A percentile compares a stretch with the other conserved stretches of the same genome.
Conservation (phyloP, 2,888 invertebrate species). For the Latheticus oryzae region DNA sequence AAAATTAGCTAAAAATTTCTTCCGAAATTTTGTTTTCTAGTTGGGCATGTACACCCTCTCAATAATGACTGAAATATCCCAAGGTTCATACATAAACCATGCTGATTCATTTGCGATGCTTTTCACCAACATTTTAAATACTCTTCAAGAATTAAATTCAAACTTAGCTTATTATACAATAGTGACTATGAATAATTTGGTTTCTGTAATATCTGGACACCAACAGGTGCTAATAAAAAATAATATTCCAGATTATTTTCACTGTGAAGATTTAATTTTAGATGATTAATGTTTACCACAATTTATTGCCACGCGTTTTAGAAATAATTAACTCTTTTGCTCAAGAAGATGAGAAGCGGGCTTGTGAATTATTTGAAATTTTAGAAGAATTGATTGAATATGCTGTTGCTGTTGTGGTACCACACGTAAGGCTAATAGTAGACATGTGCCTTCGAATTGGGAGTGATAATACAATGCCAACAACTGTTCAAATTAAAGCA, state of each 20-base stretch:
- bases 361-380: conserved; percentile 73
- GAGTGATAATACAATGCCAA: conserved; percentile 69
- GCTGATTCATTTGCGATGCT: conserved; percentile 70
- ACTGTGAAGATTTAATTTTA: conserved; percentile 51
- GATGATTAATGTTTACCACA: conserved; percentile 71
- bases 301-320: conserved; percentile 73
- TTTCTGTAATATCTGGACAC: conserved; percentile 73
- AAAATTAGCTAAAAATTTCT: too few relatives aligned
- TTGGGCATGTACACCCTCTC: conserved; percentile 76
- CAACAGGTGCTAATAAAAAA: conserved; percentile 70
- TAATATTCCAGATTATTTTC: conserved; percentile 2
- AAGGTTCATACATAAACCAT: conserved; percentile 77
- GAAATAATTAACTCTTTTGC: conserved; percentile 72
- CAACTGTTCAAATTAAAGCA: conserved; percentile 75
- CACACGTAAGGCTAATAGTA: conserved; percentile 73
- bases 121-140: conserved; percentile 68
- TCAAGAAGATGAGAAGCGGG: conserved; percentile 70
- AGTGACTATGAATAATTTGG: conserved; percentile 74
- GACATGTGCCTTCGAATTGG: conserved; percentile 76
- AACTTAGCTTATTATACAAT: conserved; percentile 72
- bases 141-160: conserved; percentile 64
- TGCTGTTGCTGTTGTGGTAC: conserved; percentile 71
- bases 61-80: conserved; percentile 76
- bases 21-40: conserved; percentile 64
- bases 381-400: conserved; percentile 75